Evolutionary conservation across 2,797 vertebrate species (phyloP).

Genomic region (Decapterus maruadsi): DNA sequence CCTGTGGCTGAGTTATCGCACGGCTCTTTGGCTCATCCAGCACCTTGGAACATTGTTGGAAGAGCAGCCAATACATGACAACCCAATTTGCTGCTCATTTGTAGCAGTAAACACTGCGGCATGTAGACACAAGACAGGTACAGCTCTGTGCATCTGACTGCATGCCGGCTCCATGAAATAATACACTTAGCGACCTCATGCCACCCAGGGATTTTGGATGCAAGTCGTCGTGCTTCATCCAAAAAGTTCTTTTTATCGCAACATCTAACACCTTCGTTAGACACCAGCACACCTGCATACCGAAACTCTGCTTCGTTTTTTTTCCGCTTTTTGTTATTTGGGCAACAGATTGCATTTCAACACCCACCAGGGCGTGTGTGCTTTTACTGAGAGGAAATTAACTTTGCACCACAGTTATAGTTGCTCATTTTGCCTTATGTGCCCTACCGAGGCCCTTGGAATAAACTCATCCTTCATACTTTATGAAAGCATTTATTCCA

Average conservation of each 20-base stretch:
- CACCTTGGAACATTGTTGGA: constrained; percentile 49
- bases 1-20: constrained; percentile 38
- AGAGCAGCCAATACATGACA: constrained; percentile 59
- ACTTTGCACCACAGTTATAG: constrained; percentile 29
- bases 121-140: constrained; percentile 73
- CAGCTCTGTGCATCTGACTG: constrained; percentile 42
- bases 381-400: constrained; percentile 41
- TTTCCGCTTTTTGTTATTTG: constrained; percentile 4
- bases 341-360: constrained; percentile 47
- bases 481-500: constrained; percentile 58
- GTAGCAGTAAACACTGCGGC: constrained; percentile 69
- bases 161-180: constrained; percentile 58
- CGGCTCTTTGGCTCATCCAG: constrained; percentile 34
- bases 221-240: constrained; percentile 32
- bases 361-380: constrained; percentile 23
- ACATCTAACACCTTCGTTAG: constrained; percentile 48
- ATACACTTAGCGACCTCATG: constrained; percentile 56
- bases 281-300: constrained; percentile 37
- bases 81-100: constrained; percentile 69
- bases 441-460: constrained; percentile 33
- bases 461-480: constrained; percentile 32
- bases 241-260: constrained; percentile 49
- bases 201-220: constrained; percentile 69
- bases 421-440: constrained; percentile 40
- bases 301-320: constrained; percentile 22